Evolutionary conservation across 2,888 invertebrate genomes (phyloP), one percentile per base, ranked within the genome.

Genomic region (Anthrax anthrax): DNA sequence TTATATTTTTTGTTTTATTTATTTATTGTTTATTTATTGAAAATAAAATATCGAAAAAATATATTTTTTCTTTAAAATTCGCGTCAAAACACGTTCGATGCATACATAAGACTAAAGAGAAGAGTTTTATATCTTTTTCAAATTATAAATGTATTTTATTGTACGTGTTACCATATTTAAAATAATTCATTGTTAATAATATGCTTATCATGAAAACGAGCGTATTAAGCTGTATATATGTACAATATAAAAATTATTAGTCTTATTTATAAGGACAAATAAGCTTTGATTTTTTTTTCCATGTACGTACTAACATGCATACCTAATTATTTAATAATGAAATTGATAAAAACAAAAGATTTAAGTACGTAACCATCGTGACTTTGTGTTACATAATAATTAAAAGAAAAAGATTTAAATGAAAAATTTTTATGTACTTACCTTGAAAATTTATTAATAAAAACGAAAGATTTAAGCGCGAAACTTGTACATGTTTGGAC

Each of bases 71-170:
- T 46, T 19, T 29, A 6, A 23, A 27, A 47, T 39, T 48, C 46
- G 50, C 53, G 53, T 53, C 53, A 46, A 46, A 51, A 47, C 50
- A 47, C 50, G 47, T 41, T 50, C 51, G 47, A 43, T 49, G 43
- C 50, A 50, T 51, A 49, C 50, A 48, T 50, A 45, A 51, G 51
- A 53, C 53, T 53, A 53, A 51, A 53, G 53, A 47, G 50, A 47
- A 49, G 50, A 50, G 48, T 48, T 48, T n/a, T n/a, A n/a, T 48
- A 45, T 40, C 42, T 50, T 50, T 48, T 44, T 44, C 29, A n/a
- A n/a, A n/a, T n/a, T n/a, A n/a, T n/a, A 47, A 47, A 49, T 43
- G 43, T 47, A 51, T 43, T 40, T n/a, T 49, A 43, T 16, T 29
- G 42, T 32, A 10, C 29, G 43, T 37, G 44, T 38, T 46, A 42